Conservation (phyloP, 2,797 vertebrate genomes). For the Siniperca scherzeri region DNA sequence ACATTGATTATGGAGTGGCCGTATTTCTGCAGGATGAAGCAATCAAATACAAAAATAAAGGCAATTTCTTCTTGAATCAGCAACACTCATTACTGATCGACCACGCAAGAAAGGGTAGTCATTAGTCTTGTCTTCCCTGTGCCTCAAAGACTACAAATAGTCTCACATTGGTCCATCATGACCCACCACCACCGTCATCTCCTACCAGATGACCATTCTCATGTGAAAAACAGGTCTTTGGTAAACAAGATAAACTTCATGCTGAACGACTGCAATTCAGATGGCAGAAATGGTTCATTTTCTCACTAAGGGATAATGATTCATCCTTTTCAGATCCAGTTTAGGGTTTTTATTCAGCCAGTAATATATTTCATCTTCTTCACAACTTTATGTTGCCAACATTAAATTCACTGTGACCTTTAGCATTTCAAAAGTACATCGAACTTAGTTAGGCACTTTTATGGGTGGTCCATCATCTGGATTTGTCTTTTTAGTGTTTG, state of each 20-base stretch:
- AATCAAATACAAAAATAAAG: conserved; percentile 29
- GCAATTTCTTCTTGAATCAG: conserved; percentile 12
- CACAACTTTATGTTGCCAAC: conserved; percentile 26
- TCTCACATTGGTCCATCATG: conserved; percentile 17
- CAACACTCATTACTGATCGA: conserved; percentile 1
- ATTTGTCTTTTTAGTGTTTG: conserved; percentile 56
- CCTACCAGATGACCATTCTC: conserved; percentile 16
- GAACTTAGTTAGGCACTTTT: conserved; percentile 51
- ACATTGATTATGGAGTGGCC: not conserved
- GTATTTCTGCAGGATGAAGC: conserved; percentile 20
- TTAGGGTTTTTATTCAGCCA: conserved; percentile 25
- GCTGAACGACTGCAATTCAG: conserved; percentile 22
- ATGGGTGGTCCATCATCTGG: conserved; percentile 50
- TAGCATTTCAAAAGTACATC: conserved; percentile 51
- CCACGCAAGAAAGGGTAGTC: not conserved
- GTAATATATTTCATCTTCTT: conserved; percentile 33
- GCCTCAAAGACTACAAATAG: conserved; percentile 8
- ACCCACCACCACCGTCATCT: conserved; percentile 32
- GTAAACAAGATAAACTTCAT: conserved; percentile 27
- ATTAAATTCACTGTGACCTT: conserved; percentile 59
- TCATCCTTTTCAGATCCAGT: conserved; percentile 21
- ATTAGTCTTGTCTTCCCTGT: conserved; percentile 4
- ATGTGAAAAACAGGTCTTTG: conserved; percentile 9
- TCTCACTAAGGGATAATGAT: conserved; percentile 29
- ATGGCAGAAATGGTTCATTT: conserved; percentile 23